Evolutionary conservation across 2,888 invertebrate species (phyloP), one percentile per base, ranked within the genome.

Genomic region (Hipparchia semele): DNA sequence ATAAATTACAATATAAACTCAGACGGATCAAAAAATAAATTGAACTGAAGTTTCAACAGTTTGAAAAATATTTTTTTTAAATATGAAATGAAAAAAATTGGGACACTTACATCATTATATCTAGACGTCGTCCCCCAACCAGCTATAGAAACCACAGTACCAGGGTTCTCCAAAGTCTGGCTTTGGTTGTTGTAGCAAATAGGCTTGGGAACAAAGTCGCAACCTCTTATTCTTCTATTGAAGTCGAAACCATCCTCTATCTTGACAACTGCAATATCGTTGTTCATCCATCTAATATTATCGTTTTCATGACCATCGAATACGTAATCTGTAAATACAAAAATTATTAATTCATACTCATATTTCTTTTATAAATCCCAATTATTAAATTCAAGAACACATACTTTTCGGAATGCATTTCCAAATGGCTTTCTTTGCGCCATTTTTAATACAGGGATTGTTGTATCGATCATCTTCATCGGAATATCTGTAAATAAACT

Each of bases 251-350:
- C 89, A 33, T 90, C 91, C 72, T 92, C 92, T 0, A 91, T 80
- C 71, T 90, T 92, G 0, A 92, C 90, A 0, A 92, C 82, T 0
- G 92, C 92, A 6, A 92, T 91, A 75, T 92, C 92, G 73, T 92
- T 91, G 83, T 90, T 90, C 92, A 92, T 90, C 92, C 92, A 92
- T 71, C 90, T 82, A 23, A 92, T 89, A 73, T 92, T 91, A 74
- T 92, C 92, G 68, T 91, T 90, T 70, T 91, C 89, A 64, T 91
- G 90, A 0, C 91, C 92, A 53, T 92, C 92, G 70, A 92, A 92
- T 0, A 88, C 83, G 75, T 92, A 92, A 77, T 91, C 92, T 92
- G 59, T 13, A 7, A 59, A 39, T n/a, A n/a, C n/a, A n/a, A n/a
- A n/a, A n/a, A n/a, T n/a, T n/a, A n/a, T n/a, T n/a, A n/a, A n/a